A percentile compares a stretch with the other conserved stretches of the same genome.
phyloP scores from a whole-genome alignment of 2,888 invertebrate genomes.

The Keiferia lycopersicella region DNA sequence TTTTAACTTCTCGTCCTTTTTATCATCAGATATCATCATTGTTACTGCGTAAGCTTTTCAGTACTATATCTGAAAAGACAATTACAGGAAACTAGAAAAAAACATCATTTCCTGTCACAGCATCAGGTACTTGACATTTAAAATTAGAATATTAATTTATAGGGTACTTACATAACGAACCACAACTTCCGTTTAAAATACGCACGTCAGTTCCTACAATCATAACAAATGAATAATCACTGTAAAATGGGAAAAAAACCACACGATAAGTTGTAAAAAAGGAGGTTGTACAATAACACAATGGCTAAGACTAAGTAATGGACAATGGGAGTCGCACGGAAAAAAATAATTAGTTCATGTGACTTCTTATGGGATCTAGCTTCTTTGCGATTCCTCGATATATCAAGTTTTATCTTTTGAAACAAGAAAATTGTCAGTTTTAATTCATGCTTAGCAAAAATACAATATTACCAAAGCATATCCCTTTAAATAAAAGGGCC shows the following conservation, averaged over 20 bases:
- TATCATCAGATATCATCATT: neutral
- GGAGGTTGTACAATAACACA: constrained; percentile 23
- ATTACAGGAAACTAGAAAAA: no score
- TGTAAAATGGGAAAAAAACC: constrained; percentile 17
- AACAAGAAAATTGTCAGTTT: neutral
- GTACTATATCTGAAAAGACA: no score
- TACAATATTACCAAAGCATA: neutral
- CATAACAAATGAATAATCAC: constrained; percentile 12
- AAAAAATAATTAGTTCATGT: constrained; percentile 24
- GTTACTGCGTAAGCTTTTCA: no score
- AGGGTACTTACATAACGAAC: neutral
- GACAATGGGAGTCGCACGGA: constrained; percentile 19
- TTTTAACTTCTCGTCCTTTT: no score
- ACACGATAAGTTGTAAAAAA: constrained; percentile 16
- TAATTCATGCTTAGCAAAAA: no score
- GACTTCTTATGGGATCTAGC: constrained; percentile 3
- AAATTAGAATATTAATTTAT: neutral
- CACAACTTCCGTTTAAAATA: constrained; percentile 7
- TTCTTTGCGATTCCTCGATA: neutral
- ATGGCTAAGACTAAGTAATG: constrained; percentile 15
- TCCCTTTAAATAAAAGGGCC: neutral
- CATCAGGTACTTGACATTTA: neutral
- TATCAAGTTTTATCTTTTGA: neutral
- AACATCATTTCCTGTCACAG: neutral
- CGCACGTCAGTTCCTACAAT: constrained; percentile 15